These are phyloP conservation scores for Latrodectus hesperus DNA, from an alignment of 2,888 invertebrate species.

Conservation along the genomic window DNA sequence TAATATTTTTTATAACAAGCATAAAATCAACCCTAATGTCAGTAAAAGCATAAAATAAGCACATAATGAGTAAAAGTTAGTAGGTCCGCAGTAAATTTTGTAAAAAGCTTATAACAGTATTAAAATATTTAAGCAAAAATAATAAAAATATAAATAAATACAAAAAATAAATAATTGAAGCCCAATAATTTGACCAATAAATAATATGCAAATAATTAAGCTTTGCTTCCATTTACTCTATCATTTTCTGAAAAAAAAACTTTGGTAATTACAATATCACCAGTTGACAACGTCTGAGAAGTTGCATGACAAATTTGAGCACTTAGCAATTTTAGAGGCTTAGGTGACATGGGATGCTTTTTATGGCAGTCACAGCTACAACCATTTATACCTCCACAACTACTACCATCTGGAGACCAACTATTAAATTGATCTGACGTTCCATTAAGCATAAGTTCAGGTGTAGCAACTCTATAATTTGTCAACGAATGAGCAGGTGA, in stretches of 20 bases:
- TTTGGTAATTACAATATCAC: constrained; percentile 88
- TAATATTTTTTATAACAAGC: too few relatives aligned
- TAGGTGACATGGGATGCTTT: constrained; percentile 47
- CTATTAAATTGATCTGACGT: constrained; percentile 57
- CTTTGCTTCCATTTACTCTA: constrained; percentile 45
- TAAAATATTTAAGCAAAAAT: too few relatives aligned
- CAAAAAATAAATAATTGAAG: too few relatives aligned
- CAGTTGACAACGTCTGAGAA: constrained; percentile 90
- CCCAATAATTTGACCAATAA: background rate
- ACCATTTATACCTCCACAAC: constrained; percentile 51
- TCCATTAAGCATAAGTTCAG: constrained; percentile 64
- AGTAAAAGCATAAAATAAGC: too few relatives aligned
- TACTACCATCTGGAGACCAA: constrained; percentile 66
- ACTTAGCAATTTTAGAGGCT: constrained; percentile 67
- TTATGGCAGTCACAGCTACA: constrained; percentile 70
- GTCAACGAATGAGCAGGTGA: constrained; percentile 68
- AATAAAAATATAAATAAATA: too few relatives aligned
- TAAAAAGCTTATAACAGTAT: too few relatives aligned
- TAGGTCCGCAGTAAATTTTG: too few relatives aligned
- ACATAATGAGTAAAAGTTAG: too few relatives aligned
- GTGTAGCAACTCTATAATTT: constrained; percentile 54
- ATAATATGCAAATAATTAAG: constrained; percentile 6
- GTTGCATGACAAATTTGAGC: constrained; percentile 79
- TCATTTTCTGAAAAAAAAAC: constrained; percentile 71
- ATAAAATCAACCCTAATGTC: too few relatives aligned